Evolutionary conservation across 2,113 vertebrate genomes (phyloP).

Genomic region (Misgurnus mizolepis): DNA sequence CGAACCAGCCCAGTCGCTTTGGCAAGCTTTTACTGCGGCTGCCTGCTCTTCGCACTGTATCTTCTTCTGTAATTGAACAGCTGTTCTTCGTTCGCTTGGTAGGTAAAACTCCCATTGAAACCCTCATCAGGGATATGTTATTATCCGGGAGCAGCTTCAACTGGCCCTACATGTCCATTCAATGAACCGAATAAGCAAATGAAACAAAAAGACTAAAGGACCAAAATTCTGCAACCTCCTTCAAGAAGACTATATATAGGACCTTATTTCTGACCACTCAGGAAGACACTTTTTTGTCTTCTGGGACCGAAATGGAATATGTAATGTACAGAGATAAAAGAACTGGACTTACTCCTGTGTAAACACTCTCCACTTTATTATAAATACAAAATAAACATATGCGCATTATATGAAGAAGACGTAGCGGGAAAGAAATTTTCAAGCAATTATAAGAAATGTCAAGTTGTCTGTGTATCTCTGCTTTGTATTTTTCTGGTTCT

Average conservation of each 20-base stretch:
- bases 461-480: constrained; percentile 99
- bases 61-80: constrained; percentile 97
- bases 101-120: constrained; percentile 99
- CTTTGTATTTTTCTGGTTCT: constrained; percentile 99
- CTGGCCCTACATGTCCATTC: constrained; percentile 99
- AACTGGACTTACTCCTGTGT: constrained; percentile 90
- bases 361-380: constrained; percentile 87
- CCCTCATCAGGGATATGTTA: constrained; percentile 99
- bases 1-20: constrained; percentile 98
- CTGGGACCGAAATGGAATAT: constrained; percentile 91
- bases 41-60: constrained; percentile 94
- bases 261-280: constrained; percentile 77
- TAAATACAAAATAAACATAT: constrained; percentile 90
- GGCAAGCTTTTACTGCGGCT: constrained; percentile 96
- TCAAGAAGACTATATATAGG: constrained; percentile 82
- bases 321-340: constrained; percentile 95
- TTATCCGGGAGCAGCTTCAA: constrained; percentile 99
- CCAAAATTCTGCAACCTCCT: constrained; percentile 74
- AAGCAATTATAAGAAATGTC: constrained; percentile 99
- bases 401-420: constrained; percentile 93
- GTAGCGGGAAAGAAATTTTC: constrained; percentile 98
- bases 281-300: constrained; percentile 79
- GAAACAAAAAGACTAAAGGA: constrained; percentile 73
- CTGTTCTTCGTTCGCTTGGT: constrained; percentile 99
- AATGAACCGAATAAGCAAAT: constrained; percentile 89